Base-by-base conservation (phyloP, 2,113 vertebrate genomes). In the Pollimyrus isidori region DNA sequence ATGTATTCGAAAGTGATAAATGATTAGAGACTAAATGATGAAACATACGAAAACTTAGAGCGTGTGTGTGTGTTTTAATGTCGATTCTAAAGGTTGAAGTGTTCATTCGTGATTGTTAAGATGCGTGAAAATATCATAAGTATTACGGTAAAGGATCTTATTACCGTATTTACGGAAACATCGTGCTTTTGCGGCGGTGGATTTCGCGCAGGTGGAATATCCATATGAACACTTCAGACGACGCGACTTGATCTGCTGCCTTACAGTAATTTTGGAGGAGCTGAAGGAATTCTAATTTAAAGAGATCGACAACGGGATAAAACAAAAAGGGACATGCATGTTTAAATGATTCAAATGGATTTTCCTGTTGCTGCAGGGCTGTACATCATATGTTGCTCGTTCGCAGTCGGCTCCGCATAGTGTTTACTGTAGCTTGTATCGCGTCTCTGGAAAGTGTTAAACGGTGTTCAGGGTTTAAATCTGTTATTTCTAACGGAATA, bases 121-220 rank as follows among this genome's bases (percentile, higher is more conserved):
- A 39, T 4, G 13, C 48, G 15, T 56, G 85, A 2, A 49, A 19
- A 83, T n/a, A 73, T 26, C 49, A 76, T 65, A 21, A 45, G 49
- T 45, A 73, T 90, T 76, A 62, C n/a, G 87, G 86, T 89, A 62
- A 50, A 23, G 82, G 7, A 23, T 48, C 21, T 26, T 93, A 92
- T 89, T 93, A 88, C 11, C 50, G 46, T 89, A 42, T 46, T 91
- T 93, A 94, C 92, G 92, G 92, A 52, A 89, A 52, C 11, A 73
- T 92, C 91, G 87, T 86, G 88, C 86, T 91, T 80, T 88, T 94
- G 93, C 93, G 88, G 93, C 83, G 90, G 91, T 92, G 49, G 89
- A 90, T 93, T 94, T 94, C 93, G 92, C 94, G 95, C 95, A 95
- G 95, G 95, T 95, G 95, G 94, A 95, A 94, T 94, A 91, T 93